Base-by-base conservation (phyloP, 2,888 invertebrate species). In the Xestoiulus laeticollis region DNA sequence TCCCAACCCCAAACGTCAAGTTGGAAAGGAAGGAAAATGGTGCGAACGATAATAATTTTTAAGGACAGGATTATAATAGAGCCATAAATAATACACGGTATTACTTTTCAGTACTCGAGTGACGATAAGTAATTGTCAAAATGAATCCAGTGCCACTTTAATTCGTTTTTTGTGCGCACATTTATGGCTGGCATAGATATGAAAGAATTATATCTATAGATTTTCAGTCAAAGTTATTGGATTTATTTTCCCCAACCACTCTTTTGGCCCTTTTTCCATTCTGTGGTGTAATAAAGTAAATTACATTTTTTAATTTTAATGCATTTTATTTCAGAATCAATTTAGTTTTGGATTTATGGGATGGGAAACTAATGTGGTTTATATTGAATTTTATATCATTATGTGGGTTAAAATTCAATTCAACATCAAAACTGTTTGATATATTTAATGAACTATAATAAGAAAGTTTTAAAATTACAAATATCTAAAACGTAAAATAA, bases 51-150 rank as follows among this genome's bases (percentile, higher is more conserved):
- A 10, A 78, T 78, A 78, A 78, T 78, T 14, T 78, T 78, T 78
- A 78, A 78, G 78, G 30, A 78, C 78, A 78, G 78, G 6, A 30
- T 78, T 78, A 30, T 78, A 30, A 78, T 78, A 78, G 78, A 78
- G 6, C 14, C 78, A 78, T 78, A 78, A 78, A 78, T 78, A 78
- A 78, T 78, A 12, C 30, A 78, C 48, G 30, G 30, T 30, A 16
- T 78, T 78, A 78, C 30, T 30, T n/a, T 78, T 78, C 78, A 12
- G 26, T 30, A 78, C 78, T 78, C 26, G 78, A 26, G 78, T 26
- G 26, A 22, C 26, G 68, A 68, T 68, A 68, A 68, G 30, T 30
- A 68, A 68, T 68, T 68, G 68, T 68, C 68, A 68, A 22, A 68
- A 68, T 68, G 26, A 68, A 78, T 68, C 30, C 26, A 78, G 78